Evolutionary conservation across 2,888 invertebrate genomes (phyloP).

Genomic region (Harpalus rufipes): DNA sequence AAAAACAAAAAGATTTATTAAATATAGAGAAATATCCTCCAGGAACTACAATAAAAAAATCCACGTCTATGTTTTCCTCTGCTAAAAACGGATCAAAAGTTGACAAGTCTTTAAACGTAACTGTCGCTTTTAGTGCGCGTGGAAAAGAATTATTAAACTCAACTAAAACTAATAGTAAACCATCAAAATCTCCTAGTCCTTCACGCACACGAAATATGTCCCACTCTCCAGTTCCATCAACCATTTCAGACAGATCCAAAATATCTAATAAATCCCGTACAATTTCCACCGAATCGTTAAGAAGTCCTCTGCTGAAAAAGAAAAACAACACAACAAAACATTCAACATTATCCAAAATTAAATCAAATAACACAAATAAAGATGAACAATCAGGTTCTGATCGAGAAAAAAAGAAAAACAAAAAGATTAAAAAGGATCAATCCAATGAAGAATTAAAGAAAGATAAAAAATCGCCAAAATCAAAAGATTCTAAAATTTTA

Average conservation of each 20-base stretch:
- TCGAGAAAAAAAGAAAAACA: conserved; percentile 71
- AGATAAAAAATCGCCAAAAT: conserved; percentile 72
- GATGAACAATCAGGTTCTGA: conserved; percentile 43
- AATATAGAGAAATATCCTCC: conserved; percentile 71
- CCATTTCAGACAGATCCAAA: conserved; percentile 71
- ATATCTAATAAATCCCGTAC: conserved; percentile 69
- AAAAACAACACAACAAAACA: conserved; percentile 40
- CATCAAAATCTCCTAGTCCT: conserved; percentile 60
- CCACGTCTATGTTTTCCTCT: conserved; percentile 75
- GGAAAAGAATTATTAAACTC: conserved; percentile 72
- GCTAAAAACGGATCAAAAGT: conserved; percentile 72
- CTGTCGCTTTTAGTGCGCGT: conserved; percentile 75
- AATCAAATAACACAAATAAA: conserved; percentile 50
- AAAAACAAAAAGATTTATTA: conserved; percentile 75
- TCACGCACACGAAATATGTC: conserved; percentile 69
- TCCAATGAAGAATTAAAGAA: conserved; percentile 73
- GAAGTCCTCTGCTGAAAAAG: conserved; percentile 69
- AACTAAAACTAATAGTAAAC: conserved; percentile 57
- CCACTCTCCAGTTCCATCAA: conserved; percentile 71
- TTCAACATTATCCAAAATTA: conserved; percentile 34
- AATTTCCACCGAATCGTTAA: conserved; percentile 73
- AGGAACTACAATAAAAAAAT: conserved; percentile 76
- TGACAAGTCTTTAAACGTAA: conserved; percentile 77
- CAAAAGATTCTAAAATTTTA: conserved; percentile 70
- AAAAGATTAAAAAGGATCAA: conserved; percentile 75